A percentile compares a stretch with the other conserved stretches of the same genome.
Conservation (phyloP, 92 coral and sea anemone genomes). For the Siderastrea radians region DNA sequence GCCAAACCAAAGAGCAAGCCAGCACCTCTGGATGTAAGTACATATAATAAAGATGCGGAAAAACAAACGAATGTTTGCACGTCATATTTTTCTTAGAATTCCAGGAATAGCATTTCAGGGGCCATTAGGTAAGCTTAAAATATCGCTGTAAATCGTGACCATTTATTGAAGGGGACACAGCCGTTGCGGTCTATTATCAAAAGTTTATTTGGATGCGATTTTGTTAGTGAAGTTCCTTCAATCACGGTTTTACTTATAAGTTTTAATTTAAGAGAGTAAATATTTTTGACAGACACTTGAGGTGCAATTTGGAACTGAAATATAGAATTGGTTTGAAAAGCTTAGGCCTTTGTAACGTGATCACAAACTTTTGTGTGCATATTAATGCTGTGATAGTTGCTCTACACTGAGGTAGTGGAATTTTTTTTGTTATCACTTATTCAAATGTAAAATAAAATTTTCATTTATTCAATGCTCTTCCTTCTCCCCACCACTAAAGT, state of each 20-base stretch:
- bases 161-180: not conserved
- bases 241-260: not conserved
- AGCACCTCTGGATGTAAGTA: slow-evolving; percentile 94
- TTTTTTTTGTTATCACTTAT: too few species aligned
- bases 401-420: too few species aligned
- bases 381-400: too few species aligned
- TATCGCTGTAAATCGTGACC: not conserved
- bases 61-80: not conserved
- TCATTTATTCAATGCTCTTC: not conserved
- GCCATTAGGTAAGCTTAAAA: not conserved
- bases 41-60: not conserved
- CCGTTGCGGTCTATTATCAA: not conserved
- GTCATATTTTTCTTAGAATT: slow-evolving; percentile 9
- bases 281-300: not conserved
- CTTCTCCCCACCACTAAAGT: not conserved
- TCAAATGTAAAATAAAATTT: too few species aligned
- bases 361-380: not conserved
- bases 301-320: not conserved
- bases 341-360: not conserved
- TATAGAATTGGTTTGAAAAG: too few species aligned
- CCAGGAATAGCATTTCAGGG: slow-evolving; percentile 23
- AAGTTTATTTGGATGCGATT: not conserved
- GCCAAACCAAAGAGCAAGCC: slow-evolving; percentile 85
- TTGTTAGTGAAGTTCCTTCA: not conserved
- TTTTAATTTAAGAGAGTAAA: not conserved